Conservation (phyloP, 2,797 vertebrate species). For the Ctenochaetus hawaiiensis region DNA sequence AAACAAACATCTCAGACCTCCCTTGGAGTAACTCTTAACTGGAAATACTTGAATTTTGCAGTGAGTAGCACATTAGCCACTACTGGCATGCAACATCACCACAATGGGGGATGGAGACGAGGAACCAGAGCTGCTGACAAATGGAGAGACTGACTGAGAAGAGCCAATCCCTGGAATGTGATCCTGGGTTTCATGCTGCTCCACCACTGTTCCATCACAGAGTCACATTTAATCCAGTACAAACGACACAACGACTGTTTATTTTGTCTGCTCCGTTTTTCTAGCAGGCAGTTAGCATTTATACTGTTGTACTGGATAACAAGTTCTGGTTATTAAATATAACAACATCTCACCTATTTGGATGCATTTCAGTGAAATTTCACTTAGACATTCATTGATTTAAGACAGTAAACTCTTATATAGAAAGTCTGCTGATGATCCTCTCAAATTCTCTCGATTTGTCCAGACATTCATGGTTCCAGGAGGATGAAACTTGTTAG, state of each 20-base stretch:
- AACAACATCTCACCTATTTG: too few species aligned
- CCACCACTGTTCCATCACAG: conserved; percentile 25
- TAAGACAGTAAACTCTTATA: too few species aligned
- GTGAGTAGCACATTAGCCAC: conserved; percentile 18
- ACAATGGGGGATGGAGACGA: conserved; percentile 19
- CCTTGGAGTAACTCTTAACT: not conserved
- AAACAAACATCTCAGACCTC: not conserved
- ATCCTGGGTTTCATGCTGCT: conserved; percentile 51
- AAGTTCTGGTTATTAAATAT: too few species aligned
- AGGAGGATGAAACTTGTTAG: not conserved
- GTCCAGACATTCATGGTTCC: not conserved
- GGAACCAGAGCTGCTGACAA: conserved; percentile 58
- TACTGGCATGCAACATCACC: conserved; percentile 18
- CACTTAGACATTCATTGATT: too few species aligned
- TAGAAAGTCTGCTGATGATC: too few species aligned
- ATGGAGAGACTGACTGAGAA: conserved; percentile 60
- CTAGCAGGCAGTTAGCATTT: not conserved
- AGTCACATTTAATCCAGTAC: conserved; percentile 54
- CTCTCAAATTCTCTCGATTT: too few species aligned
- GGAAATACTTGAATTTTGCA: conserved; percentile 5
- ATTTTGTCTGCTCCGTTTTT: conserved; percentile 11
- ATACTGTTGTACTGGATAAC: not conserved
- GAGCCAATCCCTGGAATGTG: conserved; percentile 55
- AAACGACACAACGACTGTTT: conserved; percentile 30
- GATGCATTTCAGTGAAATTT: not conserved